Base-by-base conservation (phyloP, 2,797 vertebrate genomes). In the Galagoides demidoff region DNA sequence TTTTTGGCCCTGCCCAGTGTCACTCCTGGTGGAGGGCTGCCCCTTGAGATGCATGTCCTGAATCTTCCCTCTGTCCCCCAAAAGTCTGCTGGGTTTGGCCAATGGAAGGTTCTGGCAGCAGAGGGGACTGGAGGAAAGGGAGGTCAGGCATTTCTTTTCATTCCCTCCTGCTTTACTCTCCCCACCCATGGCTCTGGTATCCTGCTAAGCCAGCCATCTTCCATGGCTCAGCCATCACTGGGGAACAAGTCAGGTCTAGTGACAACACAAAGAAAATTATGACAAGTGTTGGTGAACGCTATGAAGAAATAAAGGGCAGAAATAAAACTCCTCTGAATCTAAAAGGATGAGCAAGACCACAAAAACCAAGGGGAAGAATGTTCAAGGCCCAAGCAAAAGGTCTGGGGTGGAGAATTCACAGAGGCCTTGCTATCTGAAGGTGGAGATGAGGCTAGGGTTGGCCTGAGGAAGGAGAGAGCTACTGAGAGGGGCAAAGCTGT, bases 191-290 rank as follows among this genome's bases (percentile, higher is more conserved):
- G 27, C 23, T 43, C n/a, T n/a, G n/a, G n/a, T n/a, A n/a, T n/a
- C 34, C 73, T 39, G 39, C 39, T 22, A 17, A 61, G 63, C 37
- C 25, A 10, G 61, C 14, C 1, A 10, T 43, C 70, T 84, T 45
- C 55, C n/a, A 14, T 0, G 12, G 27, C n/a, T 74, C 74, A 43
- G 64, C 19, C 14, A n/a, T 43, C 7, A 2, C 45, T 4, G 4
- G 45, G 43, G 39, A 43, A 49, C 1, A 14, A 20, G 39, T 76
- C 16, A 19, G 57, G 31, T 43, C 57, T 59, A 29, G 52, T 31
- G 71, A 61, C 14, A 68, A 66, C 25, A 85, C 84, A 68, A 43
- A 87, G 68, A 74, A 59, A 74, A 43, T 43, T 31, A 61, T 74
- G 20, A 23, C 70, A 45, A 59, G 55, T n/a, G 59, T 13, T 74